Base-by-base conservation (phyloP, 2,113 vertebrate genomes). In the Chloroceryle aenea region DNA sequence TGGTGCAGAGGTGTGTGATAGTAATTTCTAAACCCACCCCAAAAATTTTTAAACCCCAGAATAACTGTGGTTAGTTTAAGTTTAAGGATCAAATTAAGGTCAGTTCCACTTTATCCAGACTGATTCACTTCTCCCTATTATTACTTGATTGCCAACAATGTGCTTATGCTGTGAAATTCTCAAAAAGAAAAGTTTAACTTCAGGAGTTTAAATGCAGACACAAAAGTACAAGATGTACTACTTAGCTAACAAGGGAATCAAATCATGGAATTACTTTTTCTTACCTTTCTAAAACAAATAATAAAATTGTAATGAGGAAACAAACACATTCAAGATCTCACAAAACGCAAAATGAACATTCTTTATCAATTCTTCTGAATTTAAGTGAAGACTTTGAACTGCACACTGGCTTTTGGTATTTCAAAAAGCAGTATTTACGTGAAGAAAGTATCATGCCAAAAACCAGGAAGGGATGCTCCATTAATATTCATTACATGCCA, bases 401-500 rank as follows among this genome's bases (percentile, higher is more conserved):
- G 25, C n/a, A 58, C 32, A 58, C 4, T 23, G 48, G 29, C 30
- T 84, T 89, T 91, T 92, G 50, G 47, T 90, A 87, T 94, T 91
- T 69, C n/a, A 75, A 91, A 91, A 95, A 92, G 43, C 38, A 80
- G 72, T 91, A 91, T 97, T 96, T 96, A 95, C 93, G 91, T 95
- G 85, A 95, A 96, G 94, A 96, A 97, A 93, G 85, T 83, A 90
- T 91, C 83, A 95, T 66, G 59, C 91, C 96, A 91, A 92, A 94
- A 93, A 69, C 85, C 95, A 81, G 95, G 94, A 97, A 97, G 84
- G 66, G 88, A 96, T 97, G 82, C 36, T 23, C 59, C 43, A 90
- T 97, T 97, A 96, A 97, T 95, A 97, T 93, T 97, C 87, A 95
- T 91, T 91, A 97, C 64, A 97, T 90, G 87, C 85, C 92, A 97